Evolutionary conservation across 1,140 invertebrate species (phyloP).

Genomic region (Ostrea edulis): DNA sequence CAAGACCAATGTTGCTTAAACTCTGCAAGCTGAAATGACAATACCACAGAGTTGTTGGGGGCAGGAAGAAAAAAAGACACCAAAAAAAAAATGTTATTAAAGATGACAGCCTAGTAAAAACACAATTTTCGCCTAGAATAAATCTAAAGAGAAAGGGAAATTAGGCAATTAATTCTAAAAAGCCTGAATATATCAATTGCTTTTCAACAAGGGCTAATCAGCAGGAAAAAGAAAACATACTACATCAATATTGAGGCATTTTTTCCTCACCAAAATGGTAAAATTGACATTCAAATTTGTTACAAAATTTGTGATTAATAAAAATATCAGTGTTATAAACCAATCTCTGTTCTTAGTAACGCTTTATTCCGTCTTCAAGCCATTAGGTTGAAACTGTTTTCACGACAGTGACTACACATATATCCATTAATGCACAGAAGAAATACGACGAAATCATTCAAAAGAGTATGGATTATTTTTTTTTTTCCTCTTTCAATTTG

Average conservation of each 20-base stretch:
- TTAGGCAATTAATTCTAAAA: not conserved
- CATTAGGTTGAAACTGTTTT: not conserved
- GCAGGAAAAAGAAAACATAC: not conserved
- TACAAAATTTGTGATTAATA: not conserved
- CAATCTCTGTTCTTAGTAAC: not conserved
- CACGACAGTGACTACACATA: not conserved
- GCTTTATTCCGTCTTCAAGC: not conserved
- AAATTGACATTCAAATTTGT: not conserved
- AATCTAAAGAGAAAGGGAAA: slow-evolving; percentile 10
- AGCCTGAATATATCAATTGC: not conserved
- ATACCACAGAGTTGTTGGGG: not conserved
- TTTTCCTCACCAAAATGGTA: not conserved
- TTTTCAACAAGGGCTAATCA: not conserved
- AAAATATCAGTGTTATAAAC: not conserved
- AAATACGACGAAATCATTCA: not conserved
- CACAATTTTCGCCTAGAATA: not conserved
- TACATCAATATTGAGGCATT: not conserved
- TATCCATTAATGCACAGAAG: not conserved
- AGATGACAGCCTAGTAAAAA: not conserved
- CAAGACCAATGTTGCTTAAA: slow-evolving; percentile 24
- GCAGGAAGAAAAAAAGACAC: not conserved
- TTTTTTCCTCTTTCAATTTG: not conserved
- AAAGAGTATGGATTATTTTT: not conserved
- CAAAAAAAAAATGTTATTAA: not conserved
- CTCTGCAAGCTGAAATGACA: slow-evolving; percentile 16